These are phyloP conservation scores for Galerucella calmariensis DNA, from an alignment of 2,888 invertebrate species.

Conservation along the genomic window DNA sequence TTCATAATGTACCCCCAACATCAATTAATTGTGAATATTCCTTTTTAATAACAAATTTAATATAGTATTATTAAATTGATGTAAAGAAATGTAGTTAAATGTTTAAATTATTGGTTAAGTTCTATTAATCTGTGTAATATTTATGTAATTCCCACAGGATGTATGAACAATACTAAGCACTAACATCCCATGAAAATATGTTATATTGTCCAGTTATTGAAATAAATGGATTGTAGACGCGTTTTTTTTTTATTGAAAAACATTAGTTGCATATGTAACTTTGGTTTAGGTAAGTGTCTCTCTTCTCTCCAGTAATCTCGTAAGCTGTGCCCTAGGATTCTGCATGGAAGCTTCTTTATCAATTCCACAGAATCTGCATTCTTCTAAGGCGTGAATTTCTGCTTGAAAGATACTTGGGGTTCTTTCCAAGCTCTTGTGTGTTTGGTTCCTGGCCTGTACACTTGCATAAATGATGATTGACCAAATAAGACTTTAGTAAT, in stretches of 20 bases:
- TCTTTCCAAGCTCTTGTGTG: neutral
- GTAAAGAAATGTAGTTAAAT: slow-evolving; percentile 6
- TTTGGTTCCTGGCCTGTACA: neutral
- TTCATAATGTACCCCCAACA: no score
- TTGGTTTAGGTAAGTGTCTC: no score
- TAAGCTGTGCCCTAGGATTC: no score
- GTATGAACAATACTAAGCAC: neutral
- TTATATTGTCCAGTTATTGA: neutral
- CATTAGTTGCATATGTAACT: no score
- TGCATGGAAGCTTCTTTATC: no score
- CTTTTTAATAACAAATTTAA: slow-evolving; percentile 20
- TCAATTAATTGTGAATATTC: slow-evolving; percentile 14
- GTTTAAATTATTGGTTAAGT: slow-evolving; percentile 10
- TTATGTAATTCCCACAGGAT: slow-evolving; percentile 10
- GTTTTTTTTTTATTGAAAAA: neutral
- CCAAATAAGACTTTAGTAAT: neutral
- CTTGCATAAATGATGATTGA: neutral
- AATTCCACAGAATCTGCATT: no score
- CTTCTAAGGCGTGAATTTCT: no score
- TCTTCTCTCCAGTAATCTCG: no score
- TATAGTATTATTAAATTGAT: slow-evolving; percentile 9
- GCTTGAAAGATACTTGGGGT: no score
- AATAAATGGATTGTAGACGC: neutral
- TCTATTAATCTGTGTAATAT: slow-evolving; percentile 4
- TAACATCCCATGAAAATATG: slow-evolving; percentile 7